phyloP scores from a whole-genome alignment of 1,140 invertebrate genomes.

The Pachypeltis micranthus region DNA sequence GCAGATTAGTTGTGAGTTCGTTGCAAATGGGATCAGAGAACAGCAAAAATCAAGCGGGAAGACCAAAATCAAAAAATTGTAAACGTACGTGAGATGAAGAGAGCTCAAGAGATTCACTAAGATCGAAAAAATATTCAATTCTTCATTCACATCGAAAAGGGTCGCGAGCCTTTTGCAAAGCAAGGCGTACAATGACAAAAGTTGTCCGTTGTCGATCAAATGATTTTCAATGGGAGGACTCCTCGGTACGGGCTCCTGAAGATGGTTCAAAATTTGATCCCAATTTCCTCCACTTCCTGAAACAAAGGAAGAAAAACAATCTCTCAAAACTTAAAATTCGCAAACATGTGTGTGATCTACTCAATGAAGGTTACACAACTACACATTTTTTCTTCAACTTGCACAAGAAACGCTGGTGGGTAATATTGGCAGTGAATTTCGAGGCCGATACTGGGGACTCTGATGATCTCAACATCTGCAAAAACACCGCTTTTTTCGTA shows the following conservation, averaged over 20 bases:
- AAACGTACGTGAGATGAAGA: constrained; percentile 38
- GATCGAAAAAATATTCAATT: constrained; percentile 38
- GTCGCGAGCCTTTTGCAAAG: constrained; percentile 36
- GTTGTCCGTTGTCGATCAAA: constrained; percentile 36
- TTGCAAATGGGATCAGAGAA: constrained; percentile 9
- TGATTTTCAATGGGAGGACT: constrained; percentile 35
- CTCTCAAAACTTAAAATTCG: too few species aligned
- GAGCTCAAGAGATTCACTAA: constrained; percentile 39
- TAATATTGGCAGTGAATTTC: too few species aligned
- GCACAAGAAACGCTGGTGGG: too few species aligned
- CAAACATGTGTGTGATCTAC: too few species aligned
- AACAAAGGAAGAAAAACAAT: too few species aligned
- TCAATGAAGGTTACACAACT: too few species aligned
- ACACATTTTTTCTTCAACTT: too few species aligned
- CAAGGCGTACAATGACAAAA: constrained; percentile 39
- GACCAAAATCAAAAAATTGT: background rate
- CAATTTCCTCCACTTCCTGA: constrained; percentile 28
- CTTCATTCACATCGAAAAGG: constrained; percentile 37
- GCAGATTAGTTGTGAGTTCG: too few species aligned
- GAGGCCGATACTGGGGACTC: too few species aligned
- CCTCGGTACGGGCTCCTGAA: constrained; percentile 37
- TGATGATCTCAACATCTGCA: too few species aligned
- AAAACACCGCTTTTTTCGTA: too few species aligned
- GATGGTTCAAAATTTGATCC: constrained; percentile 34
- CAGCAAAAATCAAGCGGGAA: background rate